phyloP scores from a whole-genome alignment of 2,113 vertebrate genomes.

The Pelodiscus sinensis region DNA sequence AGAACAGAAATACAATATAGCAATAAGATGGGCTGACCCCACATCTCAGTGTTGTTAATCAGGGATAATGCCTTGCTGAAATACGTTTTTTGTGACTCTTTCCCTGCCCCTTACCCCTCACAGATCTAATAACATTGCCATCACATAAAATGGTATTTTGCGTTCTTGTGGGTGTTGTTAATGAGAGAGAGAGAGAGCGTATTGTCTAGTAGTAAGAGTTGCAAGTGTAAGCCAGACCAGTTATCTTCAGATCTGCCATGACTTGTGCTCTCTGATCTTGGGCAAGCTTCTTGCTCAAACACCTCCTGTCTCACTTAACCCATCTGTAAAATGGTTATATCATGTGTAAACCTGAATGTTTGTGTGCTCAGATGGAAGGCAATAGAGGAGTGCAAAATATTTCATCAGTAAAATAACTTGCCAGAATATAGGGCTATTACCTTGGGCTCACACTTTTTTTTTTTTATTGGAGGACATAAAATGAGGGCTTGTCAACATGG shows the following conservation, averaged over 20 bases:
- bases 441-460: background rate
- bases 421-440: background rate
- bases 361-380: background rate
- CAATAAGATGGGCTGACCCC: fast-evolving
- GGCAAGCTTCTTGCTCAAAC: background rate
- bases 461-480: background rate
- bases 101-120: background rate
- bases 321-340: background rate
- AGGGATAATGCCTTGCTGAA: background rate
- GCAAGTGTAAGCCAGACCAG: background rate
- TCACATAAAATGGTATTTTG: fast-evolving
- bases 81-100: background rate
- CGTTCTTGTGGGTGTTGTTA: background rate
- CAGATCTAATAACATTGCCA: background rate
- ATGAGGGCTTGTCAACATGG: background rate
- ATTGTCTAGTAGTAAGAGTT: fast-evolving
- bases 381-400: background rate
- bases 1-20: background rate
- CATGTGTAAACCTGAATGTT: background rate
- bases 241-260: background rate
- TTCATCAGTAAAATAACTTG: background rate
- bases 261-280: background rate
- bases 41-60: background rate
- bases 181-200: fast-evolving
- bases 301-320: background rate